phyloP scores from a whole-genome alignment of 2,888 invertebrate genomes.

The Drosophila glabriapex region DNA sequence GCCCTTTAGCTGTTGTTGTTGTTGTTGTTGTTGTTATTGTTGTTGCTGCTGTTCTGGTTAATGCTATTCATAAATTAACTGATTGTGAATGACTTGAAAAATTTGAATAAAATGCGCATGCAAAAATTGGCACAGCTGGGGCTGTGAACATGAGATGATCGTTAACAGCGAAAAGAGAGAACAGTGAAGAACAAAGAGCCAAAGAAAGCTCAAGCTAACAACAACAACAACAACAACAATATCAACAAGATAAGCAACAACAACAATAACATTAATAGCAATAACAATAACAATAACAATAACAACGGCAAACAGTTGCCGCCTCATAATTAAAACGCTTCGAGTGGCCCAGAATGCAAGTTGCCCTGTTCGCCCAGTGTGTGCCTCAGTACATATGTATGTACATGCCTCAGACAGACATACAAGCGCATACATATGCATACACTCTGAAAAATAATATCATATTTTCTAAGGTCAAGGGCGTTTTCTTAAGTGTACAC shows the following conservation, averaged over 20 bases:
- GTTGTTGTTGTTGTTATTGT: not conserved
- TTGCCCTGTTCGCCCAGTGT: conserved; percentile 15
- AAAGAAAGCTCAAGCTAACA: conserved; percentile 26
- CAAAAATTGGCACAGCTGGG: conserved; percentile 56
- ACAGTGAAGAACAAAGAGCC: conserved; percentile 31
- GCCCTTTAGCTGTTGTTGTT: not conserved
- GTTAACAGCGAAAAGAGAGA: conserved; percentile 6
- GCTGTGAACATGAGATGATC: conserved; percentile 11
- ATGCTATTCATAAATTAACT: conserved; percentile 41
- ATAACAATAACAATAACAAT: conserved; percentile 46
- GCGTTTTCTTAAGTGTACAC: not conserved
- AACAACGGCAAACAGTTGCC: conserved; percentile 60
- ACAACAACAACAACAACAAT: conserved; percentile 43
- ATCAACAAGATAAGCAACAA: conserved; percentile 40
- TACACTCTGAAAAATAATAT: not conserved
- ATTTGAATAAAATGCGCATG: conserved; percentile 78
- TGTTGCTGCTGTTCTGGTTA: conserved; percentile 19
- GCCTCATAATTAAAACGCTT: conserved; percentile 75
- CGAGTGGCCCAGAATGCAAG: conserved; percentile 70
- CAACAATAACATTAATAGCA: conserved; percentile 36
- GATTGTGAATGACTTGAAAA: conserved; percentile 74
- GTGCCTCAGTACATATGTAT: not conserved
- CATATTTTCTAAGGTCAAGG: not conserved
- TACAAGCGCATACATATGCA: not conserved
- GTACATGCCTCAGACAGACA: not conserved